Percentiles rank a stretch among this genome's conserved stretches.
These are phyloP conservation scores for Protobothrops mucrosquamatus DNA, from an alignment of 2,113 vertebrate genomes.

Conservation along the genomic window DNA sequence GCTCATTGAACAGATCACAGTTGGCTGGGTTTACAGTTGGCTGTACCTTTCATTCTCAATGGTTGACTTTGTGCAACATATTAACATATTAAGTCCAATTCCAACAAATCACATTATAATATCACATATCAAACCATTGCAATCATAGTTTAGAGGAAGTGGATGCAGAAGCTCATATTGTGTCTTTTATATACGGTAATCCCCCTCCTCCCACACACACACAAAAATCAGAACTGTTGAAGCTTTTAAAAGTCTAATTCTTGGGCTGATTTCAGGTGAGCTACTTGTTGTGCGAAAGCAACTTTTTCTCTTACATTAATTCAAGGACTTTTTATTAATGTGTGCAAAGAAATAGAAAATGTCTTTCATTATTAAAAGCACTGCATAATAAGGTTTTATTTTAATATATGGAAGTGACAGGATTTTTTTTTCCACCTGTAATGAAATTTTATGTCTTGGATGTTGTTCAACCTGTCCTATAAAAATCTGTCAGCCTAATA, in stretches of 20 bases:
- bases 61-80: neutral
- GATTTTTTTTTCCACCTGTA: conserved; percentile 45
- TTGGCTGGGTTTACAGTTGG: neutral
- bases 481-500: conserved; percentile 40
- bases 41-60: neutral
- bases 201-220: neutral
- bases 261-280: neutral
- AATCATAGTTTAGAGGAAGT: neutral
- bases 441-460: conserved; percentile 36
- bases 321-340: conserved; percentile 34
- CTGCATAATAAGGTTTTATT: neutral
- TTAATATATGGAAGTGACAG: conserved; percentile 29
- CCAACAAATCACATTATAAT: neutral
- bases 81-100: neutral
- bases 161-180: neutral
- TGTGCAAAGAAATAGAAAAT: neutral
- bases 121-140: neutral
- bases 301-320: conserved; percentile 35
- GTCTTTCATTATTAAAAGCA: conserved; percentile 5
- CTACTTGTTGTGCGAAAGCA: neutral
- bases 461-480: conserved; percentile 32
- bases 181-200: neutral
- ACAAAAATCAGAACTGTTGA: neutral
- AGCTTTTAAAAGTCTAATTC: neutral
- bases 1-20: neutral